Evolutionary conservation across 2,113 vertebrate genomes (phyloP), one percentile per base, ranked within the genome.

Genomic region (Pterocles gutturalis): DNA sequence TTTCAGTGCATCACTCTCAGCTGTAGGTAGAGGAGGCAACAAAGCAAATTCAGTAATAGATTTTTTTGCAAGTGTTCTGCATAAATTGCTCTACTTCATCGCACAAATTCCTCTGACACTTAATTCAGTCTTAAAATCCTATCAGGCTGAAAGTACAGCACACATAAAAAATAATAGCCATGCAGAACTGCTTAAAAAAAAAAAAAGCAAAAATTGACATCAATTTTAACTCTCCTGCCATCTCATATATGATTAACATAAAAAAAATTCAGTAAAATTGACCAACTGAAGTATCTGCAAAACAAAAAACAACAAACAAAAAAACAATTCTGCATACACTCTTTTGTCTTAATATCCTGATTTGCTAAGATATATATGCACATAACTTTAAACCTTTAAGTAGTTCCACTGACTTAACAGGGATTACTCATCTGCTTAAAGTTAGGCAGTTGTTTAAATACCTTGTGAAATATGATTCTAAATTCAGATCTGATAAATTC

Each of bases 401-500:
- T 70, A 88, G 95, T 83, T 86, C 43, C 71, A 92, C 55, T 66
- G 87, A 96, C 64, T 96, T 96, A 85, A 90, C 41, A 95, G 43
- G 90, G 85, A 94, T 88, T 96, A 90, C 85, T 93, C 79, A 87
- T 86, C 64, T 73, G 87, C 79, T 96, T 83, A 73, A 93, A 76
- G 70, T 85, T 94, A 91, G 71, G 58, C 66, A 88, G 66, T 57
- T 83, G 75, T 60, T 92, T 94, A 93, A 94, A 80, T 66, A 86
- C 51, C 33, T 83, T 31, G 67, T 77, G 92, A 86, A 97, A 94
- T 62, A 90, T 25, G 31, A 48, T 73, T 77, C 90, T 77, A 57
- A 95, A 92, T 85, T 80, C 82, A 88, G 64, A 95, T 88, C 87
- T 92, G 87, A 88, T 80, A 90, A 90, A 92, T 62, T 83, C 89